Conservation (phyloP, 2,113 vertebrate species). For the Protobothrops mucrosquamatus region DNA sequence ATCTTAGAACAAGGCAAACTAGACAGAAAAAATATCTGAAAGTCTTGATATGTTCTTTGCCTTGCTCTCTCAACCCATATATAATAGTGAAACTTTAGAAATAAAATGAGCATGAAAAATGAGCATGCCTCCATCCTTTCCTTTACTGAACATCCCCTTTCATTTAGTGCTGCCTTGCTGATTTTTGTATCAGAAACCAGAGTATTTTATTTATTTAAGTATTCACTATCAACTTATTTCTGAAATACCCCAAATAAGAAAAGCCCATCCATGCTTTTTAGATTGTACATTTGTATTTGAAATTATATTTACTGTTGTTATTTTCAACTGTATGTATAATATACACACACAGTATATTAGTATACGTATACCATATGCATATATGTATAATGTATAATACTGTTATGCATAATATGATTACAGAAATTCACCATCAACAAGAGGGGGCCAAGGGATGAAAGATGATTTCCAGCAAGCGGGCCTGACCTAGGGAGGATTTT, state of each 20-base stretch:
- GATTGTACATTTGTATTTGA: not conserved
- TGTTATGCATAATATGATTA: not conserved
- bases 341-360: not conserved
- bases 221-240: not conserved
- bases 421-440: not conserved
- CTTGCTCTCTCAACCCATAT: not conserved
- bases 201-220: not conserved
- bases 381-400: too few species aligned
- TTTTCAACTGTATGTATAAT: not conserved
- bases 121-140: not conserved
- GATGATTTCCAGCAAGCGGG: too few species aligned
- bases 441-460: not conserved
- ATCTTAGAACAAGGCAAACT: not conserved
- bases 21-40: conserved; percentile 8
- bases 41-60: not conserved
- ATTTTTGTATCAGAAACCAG: not conserved
- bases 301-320: not conserved
- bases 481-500: too few species aligned
- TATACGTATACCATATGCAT: too few species aligned
- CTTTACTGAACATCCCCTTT: too few species aligned
- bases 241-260: not conserved
- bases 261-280: not conserved
- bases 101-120: not conserved
- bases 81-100: not conserved
- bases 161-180: not conserved